Percentiles rank a stretch among this genome's conserved stretches.
Evolutionary conservation across 1,140 invertebrate genomes (phyloP).

Genomic region (Luehdorfia chinensis): DNA sequence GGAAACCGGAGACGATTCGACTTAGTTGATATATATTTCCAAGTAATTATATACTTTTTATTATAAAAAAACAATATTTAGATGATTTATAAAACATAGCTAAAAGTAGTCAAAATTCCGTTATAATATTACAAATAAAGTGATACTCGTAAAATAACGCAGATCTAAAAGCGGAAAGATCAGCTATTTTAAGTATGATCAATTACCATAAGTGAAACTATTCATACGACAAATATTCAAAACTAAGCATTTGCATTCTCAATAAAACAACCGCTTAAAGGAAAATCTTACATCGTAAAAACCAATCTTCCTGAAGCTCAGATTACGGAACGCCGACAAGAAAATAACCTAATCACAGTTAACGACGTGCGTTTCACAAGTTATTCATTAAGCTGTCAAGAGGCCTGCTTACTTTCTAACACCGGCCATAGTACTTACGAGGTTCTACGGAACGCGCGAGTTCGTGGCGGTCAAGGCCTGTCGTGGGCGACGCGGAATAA

Average conservation of each 20-base stretch:
- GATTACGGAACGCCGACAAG: slow-evolving; percentile 17
- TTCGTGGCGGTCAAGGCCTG: slow-evolving; percentile 63
- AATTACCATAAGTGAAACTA: too few relatives aligned
- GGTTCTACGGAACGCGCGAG: slow-evolving; percentile 25
- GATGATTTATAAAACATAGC: neutral
- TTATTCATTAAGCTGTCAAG: slow-evolving; percentile 51
- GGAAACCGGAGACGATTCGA: neutral
- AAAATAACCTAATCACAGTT: slow-evolving; percentile 18
- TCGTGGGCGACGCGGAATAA: slow-evolving; percentile 44
- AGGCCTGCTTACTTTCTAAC: slow-evolving; percentile 45
- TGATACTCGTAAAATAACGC: too few relatives aligned
- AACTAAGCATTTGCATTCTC: too few relatives aligned
- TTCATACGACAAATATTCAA: too few relatives aligned
- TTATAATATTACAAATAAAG: neutral
- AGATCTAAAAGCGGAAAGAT: too few relatives aligned
- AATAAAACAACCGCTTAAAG: slow-evolving; percentile 7
- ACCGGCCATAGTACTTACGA: slow-evolving; percentile 22
- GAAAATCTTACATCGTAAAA: slow-evolving; percentile 10
- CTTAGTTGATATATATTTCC: neutral
- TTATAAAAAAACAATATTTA: neutral
- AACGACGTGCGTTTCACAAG: slow-evolving; percentile 37
- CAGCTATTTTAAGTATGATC: too few relatives aligned
- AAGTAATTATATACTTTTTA: neutral
- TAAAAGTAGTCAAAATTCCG: neutral
- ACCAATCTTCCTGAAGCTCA: neutral